These are phyloP conservation scores for Branchinecta sandiegonensis DNA, from an alignment of 2,888 invertebrate genomes.

Conservation along the genomic window DNA sequence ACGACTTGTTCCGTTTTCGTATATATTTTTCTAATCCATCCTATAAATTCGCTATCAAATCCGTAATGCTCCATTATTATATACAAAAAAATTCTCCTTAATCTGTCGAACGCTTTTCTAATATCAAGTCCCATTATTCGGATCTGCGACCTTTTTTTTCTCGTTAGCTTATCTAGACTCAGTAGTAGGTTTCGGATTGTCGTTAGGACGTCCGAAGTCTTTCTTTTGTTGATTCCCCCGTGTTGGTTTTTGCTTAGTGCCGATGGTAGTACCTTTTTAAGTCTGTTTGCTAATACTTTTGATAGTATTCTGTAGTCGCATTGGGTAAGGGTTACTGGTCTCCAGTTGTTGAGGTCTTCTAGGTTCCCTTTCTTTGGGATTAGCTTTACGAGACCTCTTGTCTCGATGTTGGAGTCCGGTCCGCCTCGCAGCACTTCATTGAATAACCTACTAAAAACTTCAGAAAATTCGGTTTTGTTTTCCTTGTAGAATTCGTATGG, in stretches of 20 bases:
- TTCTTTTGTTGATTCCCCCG: constrained; percentile 11
- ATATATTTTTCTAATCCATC: neutral
- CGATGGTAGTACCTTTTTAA: neutral
- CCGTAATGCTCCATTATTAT: constrained; percentile 2
- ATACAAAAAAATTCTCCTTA: neutral
- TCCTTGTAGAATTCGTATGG: too few relatives aligned
- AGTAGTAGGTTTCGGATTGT: neutral
- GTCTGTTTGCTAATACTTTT: neutral
- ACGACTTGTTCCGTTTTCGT: neutral
- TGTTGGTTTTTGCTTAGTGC: neutral
- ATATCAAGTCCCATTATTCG: constrained; percentile 11
- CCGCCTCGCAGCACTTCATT: too few relatives aligned
- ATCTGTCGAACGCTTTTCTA: neutral
- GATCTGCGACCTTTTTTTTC: neutral
- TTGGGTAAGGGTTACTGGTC: neutral
- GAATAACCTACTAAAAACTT: too few relatives aligned
- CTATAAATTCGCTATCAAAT: neutral
- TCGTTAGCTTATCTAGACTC: neutral
- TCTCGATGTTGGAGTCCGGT: too few relatives aligned
- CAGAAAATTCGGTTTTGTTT: too few relatives aligned
- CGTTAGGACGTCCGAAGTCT: neutral
- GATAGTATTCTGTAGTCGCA: neutral
- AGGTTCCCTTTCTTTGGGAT: too few relatives aligned
- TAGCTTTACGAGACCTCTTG: too few relatives aligned
- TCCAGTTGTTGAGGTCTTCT: constrained; percentile 5